Evolutionary conservation across 2,888 invertebrate genomes (phyloP), one percentile per base, ranked within the genome.

Genomic region (Neoaliturus tenellus): DNA sequence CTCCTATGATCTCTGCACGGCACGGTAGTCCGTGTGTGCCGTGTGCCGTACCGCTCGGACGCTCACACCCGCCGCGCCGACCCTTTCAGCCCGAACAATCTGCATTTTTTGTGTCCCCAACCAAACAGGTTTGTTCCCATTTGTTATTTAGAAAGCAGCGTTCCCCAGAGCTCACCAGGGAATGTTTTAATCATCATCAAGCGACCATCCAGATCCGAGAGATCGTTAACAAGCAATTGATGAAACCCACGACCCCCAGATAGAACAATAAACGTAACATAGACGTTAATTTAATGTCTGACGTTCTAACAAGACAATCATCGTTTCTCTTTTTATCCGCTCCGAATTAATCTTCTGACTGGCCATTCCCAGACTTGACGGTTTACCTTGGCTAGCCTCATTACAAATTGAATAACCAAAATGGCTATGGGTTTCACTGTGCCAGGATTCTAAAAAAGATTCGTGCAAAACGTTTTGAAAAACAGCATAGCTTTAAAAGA

Each of bases 61-160:
- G 51, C 51, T 51, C 23, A n/a, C 55, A 17, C 23, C 31, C 28
- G n/a, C n/a, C n/a, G 4, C 55, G 6, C 17, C 31, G 39, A 62
- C 78, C 78, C 78, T 78, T 78, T 78, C 28, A 78, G 78, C 28
- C 55, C n/a, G 55, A 55, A 78, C 78, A 78, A 78, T 78, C 78
- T 78, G 78, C 48, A 78, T 78, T 78, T 67, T 81, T 69, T 81
- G 69, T 81, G 81, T 81, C 35, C 25, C 67, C 69, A 23, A 62
- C 67, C 44, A 67, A 67, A 80, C 80, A 80, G 58, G 58, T 80
- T 80, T 80, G 80, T 55, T 80, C 58, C 48, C 58, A 75, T 75
- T 75, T 75, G 75, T 75, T 75, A 75, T 75, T 75, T 75, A 23
- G 39, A 75, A 48, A 75, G 48, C 44, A 2, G 28, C 75, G 75